Percentiles rank a stretch among this genome's conserved stretches.
These are phyloP conservation scores for Mus spretus DNA, from an alignment of 2,797 vertebrate genomes.

Conservation along the genomic window DNA sequence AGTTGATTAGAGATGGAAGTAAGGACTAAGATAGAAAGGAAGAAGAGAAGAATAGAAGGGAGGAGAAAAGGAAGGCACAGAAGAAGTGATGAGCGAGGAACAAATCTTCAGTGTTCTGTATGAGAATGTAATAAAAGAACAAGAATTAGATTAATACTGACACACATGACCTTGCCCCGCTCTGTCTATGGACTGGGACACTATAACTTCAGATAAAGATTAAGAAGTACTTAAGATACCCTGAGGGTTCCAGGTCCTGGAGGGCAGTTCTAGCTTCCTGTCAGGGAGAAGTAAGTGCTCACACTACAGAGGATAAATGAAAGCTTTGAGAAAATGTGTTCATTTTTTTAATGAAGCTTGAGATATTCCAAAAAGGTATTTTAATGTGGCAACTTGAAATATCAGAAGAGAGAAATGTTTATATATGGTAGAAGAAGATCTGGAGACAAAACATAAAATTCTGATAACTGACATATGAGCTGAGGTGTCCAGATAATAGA, in stretches of 20 bases:
- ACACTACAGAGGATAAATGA: not conserved
- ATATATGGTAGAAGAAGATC: not conserved
- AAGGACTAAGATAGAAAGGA: not conserved
- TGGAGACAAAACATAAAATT: not conserved
- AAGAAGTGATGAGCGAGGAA: not conserved
- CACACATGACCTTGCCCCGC: not conserved
- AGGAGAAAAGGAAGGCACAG: not conserved
- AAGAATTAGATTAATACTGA: not conserved
- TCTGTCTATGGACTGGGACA: not conserved
- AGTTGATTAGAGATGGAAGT: not conserved
- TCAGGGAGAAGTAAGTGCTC: not conserved
- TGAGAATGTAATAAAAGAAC: not conserved
- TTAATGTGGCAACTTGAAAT: not conserved
- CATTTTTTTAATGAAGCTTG: not conserved
- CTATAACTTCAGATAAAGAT: not conserved
- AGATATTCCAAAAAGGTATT: not conserved
- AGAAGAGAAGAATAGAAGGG: not conserved
- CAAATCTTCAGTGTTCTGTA: not conserved
- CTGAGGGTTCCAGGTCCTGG: accelerated
- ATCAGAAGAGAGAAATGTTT: not conserved
- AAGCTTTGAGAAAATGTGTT: not conserved
- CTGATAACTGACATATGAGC: not conserved
- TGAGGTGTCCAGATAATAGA: not conserved
- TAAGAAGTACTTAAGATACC: not conserved
- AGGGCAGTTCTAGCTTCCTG: not conserved